Evolutionary conservation across 2,113 vertebrate species (phyloP).

Genomic region (Phalacrocorax aristotelis): DNA sequence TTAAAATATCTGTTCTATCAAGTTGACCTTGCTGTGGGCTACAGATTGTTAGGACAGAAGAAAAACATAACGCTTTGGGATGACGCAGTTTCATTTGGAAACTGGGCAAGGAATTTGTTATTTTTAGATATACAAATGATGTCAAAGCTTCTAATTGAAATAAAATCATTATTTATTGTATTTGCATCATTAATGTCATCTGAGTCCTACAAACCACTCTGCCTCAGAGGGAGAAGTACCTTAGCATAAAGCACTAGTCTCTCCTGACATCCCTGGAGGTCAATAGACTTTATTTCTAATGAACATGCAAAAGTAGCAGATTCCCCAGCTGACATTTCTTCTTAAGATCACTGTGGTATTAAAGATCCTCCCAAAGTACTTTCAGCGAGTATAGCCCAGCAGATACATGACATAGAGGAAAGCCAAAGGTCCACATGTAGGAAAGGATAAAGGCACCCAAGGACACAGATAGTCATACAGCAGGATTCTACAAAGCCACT

Average conservation of each 20-base stretch:
- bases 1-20: not conserved
- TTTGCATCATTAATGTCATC: not conserved
- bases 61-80: not conserved
- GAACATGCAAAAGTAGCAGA: not conserved
- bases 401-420: not conserved
- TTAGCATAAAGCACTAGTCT: not conserved
- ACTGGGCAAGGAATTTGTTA: not conserved
- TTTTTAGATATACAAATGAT: not conserved
- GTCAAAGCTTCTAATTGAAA: not conserved
- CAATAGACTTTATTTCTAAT: not conserved
- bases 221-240: not conserved
- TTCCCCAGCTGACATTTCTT: not conserved
- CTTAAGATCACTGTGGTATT: not conserved
- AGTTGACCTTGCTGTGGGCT: not conserved
- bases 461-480: not conserved
- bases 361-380: not conserved
- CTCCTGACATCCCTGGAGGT: not conserved
- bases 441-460: not conserved
- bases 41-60: not conserved
- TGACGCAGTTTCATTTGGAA: not conserved
- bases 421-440: not conserved
- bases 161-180: not conserved
- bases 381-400: not conserved
- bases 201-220: not conserved
- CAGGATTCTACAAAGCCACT: not conserved